Evolutionary conservation across 1,140 invertebrate genomes (phyloP).

Genomic region (Drosophila sp.): DNA sequence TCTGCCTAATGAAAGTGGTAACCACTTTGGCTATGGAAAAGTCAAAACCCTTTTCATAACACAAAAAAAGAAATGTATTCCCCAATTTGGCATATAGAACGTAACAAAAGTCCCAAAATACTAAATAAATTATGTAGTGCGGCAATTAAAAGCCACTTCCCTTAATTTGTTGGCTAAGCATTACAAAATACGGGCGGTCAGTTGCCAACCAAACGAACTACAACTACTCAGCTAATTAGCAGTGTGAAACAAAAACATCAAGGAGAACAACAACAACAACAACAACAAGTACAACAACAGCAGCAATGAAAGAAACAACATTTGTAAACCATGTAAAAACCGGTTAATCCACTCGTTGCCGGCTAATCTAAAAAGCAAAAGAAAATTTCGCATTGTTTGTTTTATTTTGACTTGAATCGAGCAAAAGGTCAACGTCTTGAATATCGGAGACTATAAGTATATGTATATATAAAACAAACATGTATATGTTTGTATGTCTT

Average conservation of each 20-base stretch:
- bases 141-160: slow-evolving; percentile 43
- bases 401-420: slow-evolving; percentile 28
- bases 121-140: slow-evolving; percentile 37
- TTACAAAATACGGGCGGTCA: slow-evolving; percentile 39
- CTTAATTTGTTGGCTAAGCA: slow-evolving; percentile 43
- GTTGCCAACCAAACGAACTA: not conserved
- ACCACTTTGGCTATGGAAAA: not conserved
- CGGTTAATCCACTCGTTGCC: slow-evolving; percentile 53
- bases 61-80: not conserved
- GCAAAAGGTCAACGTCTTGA: slow-evolving; percentile 45
- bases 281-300: slow-evolving; percentile 11
- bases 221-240: slow-evolving; percentile 52
- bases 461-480: not conserved
- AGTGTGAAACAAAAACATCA: slow-evolving; percentile 31
- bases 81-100: not conserved
- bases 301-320: not conserved
- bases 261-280: slow-evolving; percentile 6
- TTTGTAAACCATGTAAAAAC: slow-evolving; percentile 26
- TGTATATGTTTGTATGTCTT: slow-evolving; percentile 1
- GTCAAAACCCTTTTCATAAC: not conserved
- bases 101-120: not conserved
- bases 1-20: not conserved
- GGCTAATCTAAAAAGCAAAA: slow-evolving; percentile 32
- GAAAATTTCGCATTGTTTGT: slow-evolving; percentile 42
- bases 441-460: slow-evolving; percentile 25